Conservation (phyloP, 30 jellyfish, hydroid and myxozoan species). For the Clytia hemisphaerica region DNA sequence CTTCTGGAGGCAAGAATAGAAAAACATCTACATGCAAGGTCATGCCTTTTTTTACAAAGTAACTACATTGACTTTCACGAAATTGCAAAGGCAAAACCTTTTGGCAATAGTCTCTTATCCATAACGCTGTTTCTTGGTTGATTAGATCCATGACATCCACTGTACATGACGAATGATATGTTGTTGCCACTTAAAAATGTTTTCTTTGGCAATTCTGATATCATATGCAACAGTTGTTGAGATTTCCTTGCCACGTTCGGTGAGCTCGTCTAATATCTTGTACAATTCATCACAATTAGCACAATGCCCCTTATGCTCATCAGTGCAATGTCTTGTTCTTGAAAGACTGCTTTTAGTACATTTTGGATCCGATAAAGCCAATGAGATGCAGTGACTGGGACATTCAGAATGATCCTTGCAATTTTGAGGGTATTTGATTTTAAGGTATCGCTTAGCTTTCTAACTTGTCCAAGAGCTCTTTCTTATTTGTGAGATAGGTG, state of each 20-base stretch:
- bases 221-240: background rate
- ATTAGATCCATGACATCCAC: too few species aligned
- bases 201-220: background rate
- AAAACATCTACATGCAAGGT: slow-evolving; percentile 3
- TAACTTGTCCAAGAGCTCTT: background rate
- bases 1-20: too few species aligned
- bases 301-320: too few species aligned
- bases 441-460: background rate
- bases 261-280: too few species aligned
- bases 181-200: background rate
- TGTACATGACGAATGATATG: too few species aligned
- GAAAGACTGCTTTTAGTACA: background rate
- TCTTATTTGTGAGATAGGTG: background rate
- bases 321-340: background rate
- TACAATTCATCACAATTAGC: too few species aligned
- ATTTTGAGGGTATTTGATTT: background rate
- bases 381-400: background rate
- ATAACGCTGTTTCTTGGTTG: too few species aligned
- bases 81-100: slow-evolving; percentile 2
- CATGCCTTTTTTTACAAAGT: slow-evolving; percentile 9
- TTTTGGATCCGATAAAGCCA: slow-evolving; percentile 5
- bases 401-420: background rate
- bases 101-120: slow-evolving; percentile 11
- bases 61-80: slow-evolving; percentile 5
- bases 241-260: background rate